These are phyloP conservation scores for Ascaphus truei DNA, from an alignment of 2,113 vertebrate species.

Conservation along the genomic window DNA sequence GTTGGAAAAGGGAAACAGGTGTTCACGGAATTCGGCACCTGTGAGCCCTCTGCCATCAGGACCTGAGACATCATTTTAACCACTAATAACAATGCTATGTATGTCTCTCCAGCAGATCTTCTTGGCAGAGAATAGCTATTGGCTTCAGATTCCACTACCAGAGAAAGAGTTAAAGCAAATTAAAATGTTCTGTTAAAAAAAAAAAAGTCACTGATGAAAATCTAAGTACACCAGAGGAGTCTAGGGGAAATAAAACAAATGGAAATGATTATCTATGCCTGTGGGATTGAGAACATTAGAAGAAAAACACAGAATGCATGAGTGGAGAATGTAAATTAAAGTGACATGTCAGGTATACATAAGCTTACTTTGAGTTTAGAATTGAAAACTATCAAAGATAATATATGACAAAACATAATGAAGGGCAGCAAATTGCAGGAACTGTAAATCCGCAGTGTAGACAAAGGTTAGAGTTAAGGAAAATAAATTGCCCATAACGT, in stretches of 20 bases:
- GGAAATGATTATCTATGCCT: conserved; percentile 25
- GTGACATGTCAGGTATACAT: conserved; percentile 12
- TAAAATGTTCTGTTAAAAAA: background rate
- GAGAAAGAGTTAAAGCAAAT: conserved; percentile 1
- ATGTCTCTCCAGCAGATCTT: background rate
- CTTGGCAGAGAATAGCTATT: background rate
- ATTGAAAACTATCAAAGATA: background rate
- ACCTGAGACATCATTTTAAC: background rate
- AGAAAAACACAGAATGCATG: conserved; percentile 16
- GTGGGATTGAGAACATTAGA: conserved; percentile 23
- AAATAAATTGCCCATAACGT: background rate
- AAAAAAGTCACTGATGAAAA: conserved; percentile 5
- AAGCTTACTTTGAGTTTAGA: background rate
- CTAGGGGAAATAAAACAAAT: conserved; percentile 22
- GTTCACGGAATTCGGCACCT: background rate
- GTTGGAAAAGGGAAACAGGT: conserved; percentile 19
- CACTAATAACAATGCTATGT: background rate
- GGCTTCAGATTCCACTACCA: background rate
- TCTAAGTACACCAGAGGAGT: conserved; percentile 7
- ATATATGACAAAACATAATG: background rate
- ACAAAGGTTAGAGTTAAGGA: background rate
- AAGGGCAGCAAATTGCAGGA: background rate
- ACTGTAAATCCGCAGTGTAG: background rate
- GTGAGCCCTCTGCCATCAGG: background rate
- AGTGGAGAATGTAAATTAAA: conserved; percentile 28